phyloP scores from a whole-genome alignment of 1,140 invertebrate genomes.

The Sogatella furcifera region DNA sequence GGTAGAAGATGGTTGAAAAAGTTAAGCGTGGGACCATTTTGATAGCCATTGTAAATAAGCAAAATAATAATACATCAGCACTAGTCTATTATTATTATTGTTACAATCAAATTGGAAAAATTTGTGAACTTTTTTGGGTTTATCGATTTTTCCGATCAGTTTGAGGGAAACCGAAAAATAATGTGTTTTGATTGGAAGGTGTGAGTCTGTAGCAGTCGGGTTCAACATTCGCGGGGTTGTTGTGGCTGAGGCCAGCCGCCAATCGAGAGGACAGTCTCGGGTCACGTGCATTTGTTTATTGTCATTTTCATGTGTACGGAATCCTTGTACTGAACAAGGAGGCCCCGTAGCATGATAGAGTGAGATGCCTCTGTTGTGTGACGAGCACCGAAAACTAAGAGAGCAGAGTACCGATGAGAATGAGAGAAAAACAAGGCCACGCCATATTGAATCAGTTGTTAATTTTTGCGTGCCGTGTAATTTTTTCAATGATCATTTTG shows the following conservation, averaged over 20 bases:
- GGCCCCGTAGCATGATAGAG: slow-evolving; percentile 24
- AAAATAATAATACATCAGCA: too few species aligned
- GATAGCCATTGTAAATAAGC: too few species aligned
- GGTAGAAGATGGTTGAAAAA: too few species aligned
- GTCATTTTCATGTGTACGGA: slow-evolving; percentile 17
- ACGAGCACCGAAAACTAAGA: slow-evolving; percentile 18
- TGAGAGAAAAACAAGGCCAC: slow-evolving; percentile 31
- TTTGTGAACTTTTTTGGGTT: too few species aligned
- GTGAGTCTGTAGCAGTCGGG: background rate
- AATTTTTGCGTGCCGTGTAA: slow-evolving; percentile 22
- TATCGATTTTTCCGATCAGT: too few species aligned
- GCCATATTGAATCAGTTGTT: slow-evolving; percentile 32
- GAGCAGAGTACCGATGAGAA: slow-evolving; percentile 23
- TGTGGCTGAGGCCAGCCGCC: slow-evolving; percentile 10
- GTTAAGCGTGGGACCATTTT: too few species aligned
- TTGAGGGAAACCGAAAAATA: too few species aligned
- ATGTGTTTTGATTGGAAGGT: background rate
- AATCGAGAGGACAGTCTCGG: slow-evolving; percentile 6
- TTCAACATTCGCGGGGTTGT: background rate
- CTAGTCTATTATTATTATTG: too few species aligned
- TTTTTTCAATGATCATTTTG: slow-evolving; percentile 10
- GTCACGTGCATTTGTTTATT: slow-evolving; percentile 19
- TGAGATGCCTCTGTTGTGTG: slow-evolving; percentile 14
- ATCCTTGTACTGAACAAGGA: slow-evolving; percentile 21
- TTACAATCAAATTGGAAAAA: too few species aligned